A percentile compares a stretch with the other conserved stretches of the same genome.
Conservation (phyloP, 2,888 invertebrate genomes). For the Lithophane leautieri region DNA sequence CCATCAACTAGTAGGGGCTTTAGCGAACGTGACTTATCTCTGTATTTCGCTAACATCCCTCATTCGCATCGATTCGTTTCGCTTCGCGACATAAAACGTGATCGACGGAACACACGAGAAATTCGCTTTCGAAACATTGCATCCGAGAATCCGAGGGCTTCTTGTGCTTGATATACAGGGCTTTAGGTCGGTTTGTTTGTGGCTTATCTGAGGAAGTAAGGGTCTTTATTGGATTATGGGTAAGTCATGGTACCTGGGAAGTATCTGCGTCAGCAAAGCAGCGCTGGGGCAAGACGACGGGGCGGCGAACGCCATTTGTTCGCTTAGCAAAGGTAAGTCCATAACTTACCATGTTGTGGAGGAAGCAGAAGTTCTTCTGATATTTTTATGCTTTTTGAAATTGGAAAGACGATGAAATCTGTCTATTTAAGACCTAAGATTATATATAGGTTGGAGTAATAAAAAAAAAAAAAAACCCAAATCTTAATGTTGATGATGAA, state of each 20-base stretch:
- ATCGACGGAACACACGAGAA: slow-evolving; percentile 69
- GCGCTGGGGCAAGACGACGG: background rate
- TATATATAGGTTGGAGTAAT: too few relatives aligned
- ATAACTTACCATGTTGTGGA: background rate
- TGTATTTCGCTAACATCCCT: slow-evolving; percentile 77
- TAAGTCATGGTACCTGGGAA: slow-evolving; percentile 49
- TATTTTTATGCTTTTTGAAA: background rate
- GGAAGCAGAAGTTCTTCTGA: too few relatives aligned
- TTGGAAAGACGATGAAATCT: background rate
- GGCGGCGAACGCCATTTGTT: background rate
- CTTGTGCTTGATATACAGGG: slow-evolving; percentile 57
- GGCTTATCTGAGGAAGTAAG: slow-evolving; percentile 45
- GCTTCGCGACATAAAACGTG: slow-evolving; percentile 77
- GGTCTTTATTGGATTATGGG: slow-evolving; percentile 46
- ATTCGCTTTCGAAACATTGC: slow-evolving; percentile 69
- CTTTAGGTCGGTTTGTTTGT: slow-evolving; percentile 55
- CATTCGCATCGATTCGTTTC: slow-evolving; percentile 80
- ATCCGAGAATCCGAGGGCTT: slow-evolving; percentile 52
- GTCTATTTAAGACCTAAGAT: too few relatives aligned
- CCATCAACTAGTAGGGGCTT: slow-evolving; percentile 72
- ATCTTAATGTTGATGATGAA: too few relatives aligned
- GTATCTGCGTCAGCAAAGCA: slow-evolving; percentile 41
- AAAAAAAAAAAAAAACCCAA: too few relatives aligned
- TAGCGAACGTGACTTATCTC: slow-evolving; percentile 83
- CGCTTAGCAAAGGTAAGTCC: background rate